These are phyloP conservation scores for Mus pahari DNA, from an alignment of 2,113 vertebrate species.

Conservation along the genomic window DNA sequence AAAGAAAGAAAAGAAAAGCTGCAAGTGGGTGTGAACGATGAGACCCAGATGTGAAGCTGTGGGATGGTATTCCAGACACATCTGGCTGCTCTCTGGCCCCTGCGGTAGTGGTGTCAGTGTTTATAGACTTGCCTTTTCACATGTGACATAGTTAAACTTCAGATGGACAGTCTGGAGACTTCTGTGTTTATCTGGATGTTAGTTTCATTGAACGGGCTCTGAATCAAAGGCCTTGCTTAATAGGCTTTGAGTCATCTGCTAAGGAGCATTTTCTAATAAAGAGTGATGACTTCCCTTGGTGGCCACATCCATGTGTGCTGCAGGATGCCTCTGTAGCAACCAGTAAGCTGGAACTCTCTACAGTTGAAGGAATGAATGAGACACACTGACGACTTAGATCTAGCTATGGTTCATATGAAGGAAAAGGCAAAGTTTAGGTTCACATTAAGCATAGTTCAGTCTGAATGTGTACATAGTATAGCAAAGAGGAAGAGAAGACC, in stretches of 20 bases:
- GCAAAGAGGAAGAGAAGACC: background rate
- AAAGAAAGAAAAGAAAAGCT: constrained; percentile 63
- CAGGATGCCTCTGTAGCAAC: background rate
- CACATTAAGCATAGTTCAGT: background rate
- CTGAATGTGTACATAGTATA: background rate
- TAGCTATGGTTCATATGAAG: background rate
- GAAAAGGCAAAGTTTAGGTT: background rate
- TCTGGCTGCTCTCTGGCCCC: constrained; percentile 60
- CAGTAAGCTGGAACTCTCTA: constrained; percentile 28
- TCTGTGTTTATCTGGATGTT: constrained; percentile 77
- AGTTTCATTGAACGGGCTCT: constrained; percentile 65
- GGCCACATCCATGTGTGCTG: background rate
- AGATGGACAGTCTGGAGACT: constrained; percentile 78
- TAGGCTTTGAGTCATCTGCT: constrained; percentile 63
- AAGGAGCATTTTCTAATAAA: constrained; percentile 72
- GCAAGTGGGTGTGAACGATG: constrained; percentile 63
- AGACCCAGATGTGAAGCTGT: constrained; percentile 74
- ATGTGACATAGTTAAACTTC: constrained; percentile 72
- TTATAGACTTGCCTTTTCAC: constrained; percentile 68
- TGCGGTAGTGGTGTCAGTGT: constrained; percentile 40
- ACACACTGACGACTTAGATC: constrained; percentile 2
- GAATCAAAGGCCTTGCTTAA: constrained; percentile 73
- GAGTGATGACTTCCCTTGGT: constrained; percentile 64
- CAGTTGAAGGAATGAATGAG: constrained; percentile 22
- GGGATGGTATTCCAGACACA: constrained; percentile 45